Evolutionary conservation across 92 coral and sea anemone genomes (phyloP), one percentile per base, ranked within the genome.

Genomic region (Umimayanthus chanpuru): DNA sequence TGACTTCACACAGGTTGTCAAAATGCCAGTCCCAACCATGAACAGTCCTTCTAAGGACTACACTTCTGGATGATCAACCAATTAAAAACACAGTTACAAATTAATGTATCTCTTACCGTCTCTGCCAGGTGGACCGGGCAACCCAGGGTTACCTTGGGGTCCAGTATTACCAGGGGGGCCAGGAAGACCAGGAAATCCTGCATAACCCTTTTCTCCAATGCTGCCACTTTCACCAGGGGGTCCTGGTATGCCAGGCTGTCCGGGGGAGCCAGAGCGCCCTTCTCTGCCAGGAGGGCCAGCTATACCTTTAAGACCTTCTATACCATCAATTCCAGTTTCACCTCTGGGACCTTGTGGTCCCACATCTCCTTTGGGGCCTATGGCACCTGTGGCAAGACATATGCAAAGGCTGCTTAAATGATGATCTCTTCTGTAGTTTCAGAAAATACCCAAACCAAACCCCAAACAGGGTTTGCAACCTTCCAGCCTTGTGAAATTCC

Each of bases 191-290:
- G 87, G 87, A 50, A 83, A 83, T 44, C 87, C 87, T 11, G 87
- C 77, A 70, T n/a, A 70, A n/a, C 98, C 98, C 77, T 88, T 85
- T 15, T 36, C 86, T 64, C 98, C 98, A 23, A 70, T 89, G 29
- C 88, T 86, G 20, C 98, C 98, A 49, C 88, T 25, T 8, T 81
- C 47, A 56, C 98, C 98, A 11, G 70, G 79, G 2, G 86, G 85
- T 21, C 96, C 96, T 21, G 84, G 85, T 1, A 41, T 44, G 6
- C 98, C 96, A 10, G 78, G 87, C 30, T 70, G 76, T 30, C 87
- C 87, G 2, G 65, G 30, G 23, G 82, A 41, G 15, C 84, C 82
- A 76, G 49, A 40, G 26, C 89, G 82, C 11, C 89, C 84, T 15
- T 55, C 65, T 50, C 77, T 83, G 1, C 87, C 87, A 83, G 66